Conservation (phyloP, 1,140 invertebrate species). For the Drosophila bipectinata region DNA sequence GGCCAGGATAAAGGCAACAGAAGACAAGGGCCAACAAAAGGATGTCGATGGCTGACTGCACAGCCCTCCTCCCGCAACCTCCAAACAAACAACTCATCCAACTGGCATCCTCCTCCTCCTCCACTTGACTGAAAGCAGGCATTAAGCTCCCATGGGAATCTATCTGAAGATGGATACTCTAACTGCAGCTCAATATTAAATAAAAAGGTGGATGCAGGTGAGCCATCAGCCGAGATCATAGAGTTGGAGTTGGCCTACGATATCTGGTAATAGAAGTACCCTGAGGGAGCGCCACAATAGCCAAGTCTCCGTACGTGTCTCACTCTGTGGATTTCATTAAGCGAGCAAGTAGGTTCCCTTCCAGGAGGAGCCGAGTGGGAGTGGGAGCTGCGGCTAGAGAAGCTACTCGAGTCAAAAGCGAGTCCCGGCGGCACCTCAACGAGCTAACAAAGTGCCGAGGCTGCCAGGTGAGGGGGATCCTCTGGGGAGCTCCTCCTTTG, state of each 20-base stretch:
- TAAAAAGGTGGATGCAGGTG: too few relatives aligned
- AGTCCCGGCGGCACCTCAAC: conserved; percentile 34
- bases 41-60: conserved; percentile 54
- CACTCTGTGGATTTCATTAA: conserved; percentile 62
- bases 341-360: conserved; percentile 4
- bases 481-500: conserved; percentile 28
- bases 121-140: conserved; percentile 38
- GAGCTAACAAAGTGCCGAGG: conserved; percentile 51
- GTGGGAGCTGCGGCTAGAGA: neutral
- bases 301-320: conserved; percentile 28
- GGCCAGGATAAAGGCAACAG: conserved; percentile 33
- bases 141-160: conserved; percentile 13
- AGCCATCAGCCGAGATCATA: too few relatives aligned
- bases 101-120: conserved; percentile 20
- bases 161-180: neutral
- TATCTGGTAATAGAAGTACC: neutral
- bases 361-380: neutral
- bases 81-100: conserved; percentile 22
- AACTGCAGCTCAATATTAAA: too few relatives aligned
- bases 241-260: too few relatives aligned
- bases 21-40: conserved; percentile 43
- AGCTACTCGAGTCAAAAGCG: conserved; percentile 51
- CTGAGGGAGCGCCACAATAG: neutral
- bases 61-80: conserved; percentile 1
- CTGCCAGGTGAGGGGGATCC: conserved; percentile 46